Evolutionary conservation across 1,140 invertebrate genomes (phyloP), one percentile per base, ranked within the genome.

Genomic region (Leptinotarsa undecemlineata): DNA sequence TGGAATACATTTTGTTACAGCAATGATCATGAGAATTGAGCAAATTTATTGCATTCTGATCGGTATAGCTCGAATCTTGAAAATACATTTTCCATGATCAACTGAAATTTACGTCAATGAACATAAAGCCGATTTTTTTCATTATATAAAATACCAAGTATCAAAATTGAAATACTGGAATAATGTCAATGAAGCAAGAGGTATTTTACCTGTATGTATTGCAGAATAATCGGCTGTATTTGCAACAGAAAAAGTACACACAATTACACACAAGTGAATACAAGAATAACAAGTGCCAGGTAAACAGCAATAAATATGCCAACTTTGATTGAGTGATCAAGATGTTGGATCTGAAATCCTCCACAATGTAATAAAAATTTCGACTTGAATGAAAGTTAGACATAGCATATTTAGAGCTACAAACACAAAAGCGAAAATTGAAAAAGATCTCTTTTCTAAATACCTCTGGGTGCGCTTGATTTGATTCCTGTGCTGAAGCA

Each of bases 121-220:
- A 42, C 33, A 42, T 42, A 42, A 42, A 42, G 33, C 33, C 33
- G 33, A 42, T 42, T 42, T 42, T 42, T 42, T 42, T 42, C 2
- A 42, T 42, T 33, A 11, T 8, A 42, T 42, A 42, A 42, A 11
- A 42, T 42, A 42, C 33, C 33, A 42, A 11, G 8, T 42, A 42
- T 42, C 33, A 11, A 42, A 42, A 11, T 8, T 42, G 33, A 42
- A 42, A 42, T 11, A 42, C 33, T 42, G 33, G 33, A 42, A 42
- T 42, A 42, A 42, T 42, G 51, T 17, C 51, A 57, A 57, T 57
- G 51, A 42, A 57, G 51, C 51, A 57, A 57, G 51, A 57, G 51
- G 15, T 15, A 57, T 57, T 57, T 57, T 57, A 57, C 51, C 51
- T 57, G 51, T 57, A 57, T 57, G n/a, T 57, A 57, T 57, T 57